Evolutionary conservation across 2,113 vertebrate genomes (phyloP), one percentile per base, ranked within the genome.

Genomic region (Cranoglanis bouderius): DNA sequence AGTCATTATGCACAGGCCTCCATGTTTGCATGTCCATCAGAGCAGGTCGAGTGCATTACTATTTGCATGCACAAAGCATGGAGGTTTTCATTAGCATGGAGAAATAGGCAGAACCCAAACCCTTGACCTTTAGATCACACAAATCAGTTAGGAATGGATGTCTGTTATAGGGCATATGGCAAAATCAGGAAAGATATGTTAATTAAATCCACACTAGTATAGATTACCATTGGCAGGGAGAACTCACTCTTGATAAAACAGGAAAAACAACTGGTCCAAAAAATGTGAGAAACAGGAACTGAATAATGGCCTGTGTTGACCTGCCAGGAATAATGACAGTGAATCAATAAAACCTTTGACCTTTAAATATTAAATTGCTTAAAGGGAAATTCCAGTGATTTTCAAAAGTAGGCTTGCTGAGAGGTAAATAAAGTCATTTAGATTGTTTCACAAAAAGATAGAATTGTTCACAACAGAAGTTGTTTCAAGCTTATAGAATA

Each of bases 1-100:
- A 57, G 46, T 65, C 78, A 70, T 89, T 88, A 89, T 89, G 74
- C 55, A n/a, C 43, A n/a, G 84, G 74, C 38, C 21, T 88, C 84
- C 88, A 78, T 89, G 92, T 94, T 93, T 91, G 91, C 91, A 80
- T 85, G 85, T 74, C 85, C 85, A 61, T 70, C 70, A 29, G 26
- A 75, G 38, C 51, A 5, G n/a, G 59, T 21, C n/a, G n/a, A 61
- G 85, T 21, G 35, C 21, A 46, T 88, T 75, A 53, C 12, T 29
- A 84, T 88, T 88, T 84, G 81, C 81, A 88, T 88, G 65, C 74
- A 35, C 61, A 81, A 87, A 87, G 46, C 35, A 49, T 5, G n/a
- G 16, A 72, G 75, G 82, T 8, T 78, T 86, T 65, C 53, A 53
- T 59, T 82, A 51, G 59, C 26, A 72, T 86, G 19, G 32, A 26